Conservation (phyloP, 1,140 invertebrate genomes). For the Harpegnathos saltator region DNA sequence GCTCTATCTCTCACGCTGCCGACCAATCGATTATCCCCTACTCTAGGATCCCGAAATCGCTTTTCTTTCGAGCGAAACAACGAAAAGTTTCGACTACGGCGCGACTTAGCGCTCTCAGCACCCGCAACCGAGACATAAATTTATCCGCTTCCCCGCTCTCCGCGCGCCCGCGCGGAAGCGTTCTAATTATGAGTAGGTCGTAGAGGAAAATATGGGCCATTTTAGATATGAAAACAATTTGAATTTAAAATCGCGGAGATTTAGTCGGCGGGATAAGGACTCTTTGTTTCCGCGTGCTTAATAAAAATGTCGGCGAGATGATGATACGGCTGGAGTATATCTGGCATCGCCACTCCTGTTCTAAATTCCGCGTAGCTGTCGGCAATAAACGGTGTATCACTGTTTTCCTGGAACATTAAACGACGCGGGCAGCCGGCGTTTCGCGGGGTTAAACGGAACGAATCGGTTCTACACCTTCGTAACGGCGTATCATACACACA, state of each 20-base stretch:
- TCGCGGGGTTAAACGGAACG: constrained; percentile 50
- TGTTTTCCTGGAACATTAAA: constrained; percentile 80
- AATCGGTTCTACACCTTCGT: constrained; percentile 37
- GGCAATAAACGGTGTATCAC: constrained; percentile 83
- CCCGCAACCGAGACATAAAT: not conserved
- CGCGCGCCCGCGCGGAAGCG: too few relatives aligned
- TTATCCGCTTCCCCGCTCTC: too few relatives aligned
- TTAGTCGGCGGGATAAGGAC: constrained; percentile 30
- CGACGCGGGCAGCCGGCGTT: constrained; percentile 59
- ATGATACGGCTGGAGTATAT: constrained; percentile 41
- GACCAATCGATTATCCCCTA: not conserved
- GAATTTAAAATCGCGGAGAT: constrained; percentile 54
- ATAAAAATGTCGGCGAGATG: constrained; percentile 54
- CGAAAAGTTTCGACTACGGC: too few relatives aligned
- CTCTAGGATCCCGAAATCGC: too few relatives aligned
- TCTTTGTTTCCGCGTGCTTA: constrained; percentile 51
- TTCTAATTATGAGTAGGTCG: not conserved
- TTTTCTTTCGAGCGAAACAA: too few relatives aligned
- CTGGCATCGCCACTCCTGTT: constrained; percentile 69
- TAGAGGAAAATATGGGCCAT: constrained; percentile 13
- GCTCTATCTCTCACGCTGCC: not conserved
- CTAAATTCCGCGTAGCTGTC: constrained; percentile 79
- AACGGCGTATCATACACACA: not conserved
- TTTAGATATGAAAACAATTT: constrained; percentile 46
- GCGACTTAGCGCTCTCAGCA: too few relatives aligned